Conservation (phyloP, 2,888 invertebrate genomes). For the Yponomeuta malinellus region DNA sequence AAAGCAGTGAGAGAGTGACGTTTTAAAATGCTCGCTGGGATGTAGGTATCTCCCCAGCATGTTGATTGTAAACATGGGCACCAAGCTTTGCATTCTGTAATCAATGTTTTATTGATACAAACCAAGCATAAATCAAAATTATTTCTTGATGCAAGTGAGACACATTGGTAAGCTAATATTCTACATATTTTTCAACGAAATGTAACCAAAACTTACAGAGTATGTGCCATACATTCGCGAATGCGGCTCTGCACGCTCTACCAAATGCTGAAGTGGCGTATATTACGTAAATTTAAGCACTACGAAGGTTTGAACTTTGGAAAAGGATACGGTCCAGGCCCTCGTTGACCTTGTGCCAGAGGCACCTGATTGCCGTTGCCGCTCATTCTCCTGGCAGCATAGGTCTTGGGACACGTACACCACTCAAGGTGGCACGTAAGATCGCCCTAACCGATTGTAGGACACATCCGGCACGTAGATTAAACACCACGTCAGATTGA, state of each 20-base stretch:
- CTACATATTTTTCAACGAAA: background rate
- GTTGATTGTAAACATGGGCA: background rate
- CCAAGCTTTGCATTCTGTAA: background rate
- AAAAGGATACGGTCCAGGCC: constrained; percentile 77
- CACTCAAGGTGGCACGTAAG: constrained; percentile 78
- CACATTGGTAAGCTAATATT: background rate
- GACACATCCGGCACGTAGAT: constrained; percentile 73
- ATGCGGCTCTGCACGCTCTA: constrained; percentile 39
- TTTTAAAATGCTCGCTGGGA: background rate
- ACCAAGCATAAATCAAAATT: too few relatives aligned
- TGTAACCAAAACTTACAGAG: constrained; percentile 21
- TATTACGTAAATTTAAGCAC: constrained; percentile 67
- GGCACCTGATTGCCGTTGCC: constrained; percentile 80
- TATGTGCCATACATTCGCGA: constrained; percentile 43
- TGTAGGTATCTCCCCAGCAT: background rate
- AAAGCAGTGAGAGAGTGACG: background rate
- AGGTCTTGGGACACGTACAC: constrained; percentile 77
- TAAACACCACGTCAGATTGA: constrained; percentile 65
- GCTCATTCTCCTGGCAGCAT: constrained; percentile 78
- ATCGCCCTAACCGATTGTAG: constrained; percentile 72
- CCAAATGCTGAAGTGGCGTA: constrained; percentile 60
- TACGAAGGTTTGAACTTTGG: constrained; percentile 27
- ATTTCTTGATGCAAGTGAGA: background rate
- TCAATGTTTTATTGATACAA: background rate
- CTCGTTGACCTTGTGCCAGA: constrained; percentile 76